Percentiles rank a stretch among this genome's conserved stretches.
phyloP scores from a whole-genome alignment of 2,888 invertebrate genomes.

The Dynastes grantii region DNA sequence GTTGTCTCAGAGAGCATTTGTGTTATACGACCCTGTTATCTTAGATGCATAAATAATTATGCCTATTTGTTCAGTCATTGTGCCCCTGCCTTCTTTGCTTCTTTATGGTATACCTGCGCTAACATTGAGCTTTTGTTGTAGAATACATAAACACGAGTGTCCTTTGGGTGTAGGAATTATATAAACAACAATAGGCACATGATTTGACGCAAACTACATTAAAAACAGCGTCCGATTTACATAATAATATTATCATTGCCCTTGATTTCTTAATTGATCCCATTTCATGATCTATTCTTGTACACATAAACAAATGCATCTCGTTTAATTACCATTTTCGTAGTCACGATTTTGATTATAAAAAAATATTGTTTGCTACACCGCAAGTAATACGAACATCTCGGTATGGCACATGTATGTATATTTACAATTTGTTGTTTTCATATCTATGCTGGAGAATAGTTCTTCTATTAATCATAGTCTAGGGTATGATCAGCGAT shows the following conservation, averaged over 20 bases:
- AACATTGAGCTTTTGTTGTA: not conserved
- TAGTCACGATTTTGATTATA: conserved; percentile 24
- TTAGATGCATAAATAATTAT: too few species aligned
- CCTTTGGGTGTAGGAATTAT: conserved; percentile 1
- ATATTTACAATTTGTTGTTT: not conserved
- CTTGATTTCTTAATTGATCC: conserved; percentile 37
- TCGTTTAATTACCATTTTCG: conserved; percentile 7
- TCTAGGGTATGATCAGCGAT: conserved; percentile 24
- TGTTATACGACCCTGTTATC: too few species aligned
- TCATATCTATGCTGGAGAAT: not conserved
- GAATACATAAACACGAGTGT: not conserved
- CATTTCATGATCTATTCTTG: conserved; percentile 40
- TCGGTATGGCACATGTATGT: not conserved
- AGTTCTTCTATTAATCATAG: conserved; percentile 17
- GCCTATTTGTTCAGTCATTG: too few species aligned
- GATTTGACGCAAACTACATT: conserved; percentile 2
- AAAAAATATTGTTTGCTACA: not conserved
- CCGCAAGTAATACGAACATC: not conserved
- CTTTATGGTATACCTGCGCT: not conserved
- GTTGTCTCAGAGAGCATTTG: too few species aligned
- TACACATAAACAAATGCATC: conserved; percentile 22
- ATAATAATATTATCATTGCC: conserved; percentile 29
- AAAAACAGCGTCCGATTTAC: conserved; percentile 12
- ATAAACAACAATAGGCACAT: conserved; percentile 6
- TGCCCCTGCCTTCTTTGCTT: not conserved